These are phyloP conservation scores for Crypturellus undulatus DNA, from an alignment of 2,113 vertebrate genomes.

Conservation along the genomic window DNA sequence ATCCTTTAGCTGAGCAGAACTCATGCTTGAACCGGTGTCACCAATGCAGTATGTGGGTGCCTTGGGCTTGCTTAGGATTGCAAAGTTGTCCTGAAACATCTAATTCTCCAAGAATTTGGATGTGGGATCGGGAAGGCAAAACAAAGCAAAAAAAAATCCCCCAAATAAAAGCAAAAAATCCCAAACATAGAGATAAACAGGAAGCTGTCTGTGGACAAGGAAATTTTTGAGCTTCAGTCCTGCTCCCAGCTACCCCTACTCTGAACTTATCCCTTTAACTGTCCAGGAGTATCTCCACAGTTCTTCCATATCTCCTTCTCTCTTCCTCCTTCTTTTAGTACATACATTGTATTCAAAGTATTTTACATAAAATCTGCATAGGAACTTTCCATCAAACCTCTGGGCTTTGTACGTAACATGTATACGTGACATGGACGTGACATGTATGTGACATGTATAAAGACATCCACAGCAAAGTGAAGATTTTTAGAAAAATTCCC, in stretches of 20 bases:
- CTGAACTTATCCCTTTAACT: not conserved
- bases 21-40: not conserved
- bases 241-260: not conserved
- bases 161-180: not conserved
- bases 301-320: not conserved
- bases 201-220: not conserved
- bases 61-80: not conserved
- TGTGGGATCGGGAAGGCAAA: not conserved
- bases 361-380: not conserved
- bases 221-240: not conserved
- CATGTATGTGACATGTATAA: not conserved
- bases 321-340: conserved; percentile 24
- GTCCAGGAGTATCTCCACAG: not conserved
- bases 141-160: not conserved
- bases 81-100: not conserved
- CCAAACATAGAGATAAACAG: not conserved
- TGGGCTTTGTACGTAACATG: not conserved
- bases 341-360: not conserved
- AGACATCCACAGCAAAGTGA: not conserved
- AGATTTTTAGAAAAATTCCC: not conserved
- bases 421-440: no score
- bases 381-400: not conserved
- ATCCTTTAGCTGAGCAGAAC: not conserved
- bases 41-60: not conserved
- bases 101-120: not conserved